These are phyloP conservation scores for Leguminivora glycinivorella DNA, from an alignment of 1,140 invertebrate species.

Conservation along the genomic window DNA sequence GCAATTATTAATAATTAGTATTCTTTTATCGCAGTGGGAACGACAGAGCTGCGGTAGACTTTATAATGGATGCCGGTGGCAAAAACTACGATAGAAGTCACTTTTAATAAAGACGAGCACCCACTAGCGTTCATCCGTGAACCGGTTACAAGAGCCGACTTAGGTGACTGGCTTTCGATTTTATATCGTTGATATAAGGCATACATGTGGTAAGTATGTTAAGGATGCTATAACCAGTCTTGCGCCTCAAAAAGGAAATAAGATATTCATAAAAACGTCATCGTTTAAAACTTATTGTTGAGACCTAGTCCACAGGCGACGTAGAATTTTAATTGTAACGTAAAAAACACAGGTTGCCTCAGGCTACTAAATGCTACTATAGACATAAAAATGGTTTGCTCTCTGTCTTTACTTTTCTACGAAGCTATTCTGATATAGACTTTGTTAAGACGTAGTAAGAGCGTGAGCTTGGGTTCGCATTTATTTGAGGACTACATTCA, in stretches of 20 bases:
- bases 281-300: constrained; percentile 55
- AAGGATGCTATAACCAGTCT: constrained; percentile 31
- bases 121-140: constrained; percentile 9
- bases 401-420: constrained; percentile 57
- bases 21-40: constrained; percentile 1
- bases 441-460: constrained; percentile 42
- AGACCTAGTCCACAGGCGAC: constrained; percentile 49
- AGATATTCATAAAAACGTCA: constrained; percentile 49
- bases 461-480: constrained; percentile 38
- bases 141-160: neutral
- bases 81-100: constrained; percentile 23
- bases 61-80: constrained; percentile 21
- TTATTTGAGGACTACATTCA: constrained; percentile 52
- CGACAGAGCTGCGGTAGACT: constrained; percentile 18
- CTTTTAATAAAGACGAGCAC: constrained; percentile 24
- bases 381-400: constrained; percentile 64
- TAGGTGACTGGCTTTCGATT: neutral
- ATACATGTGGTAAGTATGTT: neutral
- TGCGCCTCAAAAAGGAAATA: constrained; percentile 35
- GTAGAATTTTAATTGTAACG: constrained; percentile 54
- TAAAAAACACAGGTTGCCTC: constrained; percentile 62
- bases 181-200: constrained; percentile 27
- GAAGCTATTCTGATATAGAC: constrained; percentile 37
- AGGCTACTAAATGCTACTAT: constrained; percentile 75
- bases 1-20: neutral